These are phyloP conservation scores for Acrocera orbiculus DNA, from an alignment of 2,888 invertebrate species.

Conservation along the genomic window DNA sequence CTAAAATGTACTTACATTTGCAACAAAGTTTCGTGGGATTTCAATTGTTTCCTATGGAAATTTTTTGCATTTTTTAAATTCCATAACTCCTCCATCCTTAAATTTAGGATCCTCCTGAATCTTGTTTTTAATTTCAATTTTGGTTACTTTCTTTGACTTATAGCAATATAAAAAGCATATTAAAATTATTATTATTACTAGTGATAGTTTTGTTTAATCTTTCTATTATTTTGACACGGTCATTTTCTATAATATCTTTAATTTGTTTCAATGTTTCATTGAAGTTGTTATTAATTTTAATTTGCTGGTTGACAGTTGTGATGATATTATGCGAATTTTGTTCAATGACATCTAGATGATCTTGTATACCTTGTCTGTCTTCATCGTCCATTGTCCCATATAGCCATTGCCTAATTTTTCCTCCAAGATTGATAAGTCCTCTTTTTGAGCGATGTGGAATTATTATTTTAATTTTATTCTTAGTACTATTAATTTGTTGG, in stretches of 20 bases:
- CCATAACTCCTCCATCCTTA: too few relatives aligned
- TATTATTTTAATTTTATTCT: background rate
- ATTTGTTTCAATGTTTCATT: conserved; percentile 1
- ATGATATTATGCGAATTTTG: conserved; percentile 1
- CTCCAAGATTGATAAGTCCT: background rate
- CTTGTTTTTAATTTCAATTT: too few relatives aligned
- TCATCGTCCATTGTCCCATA: background rate
- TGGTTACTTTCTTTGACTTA: too few relatives aligned
- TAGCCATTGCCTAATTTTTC: background rate
- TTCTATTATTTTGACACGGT: background rate
- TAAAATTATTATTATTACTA: too few relatives aligned
- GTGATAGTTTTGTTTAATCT: background rate
- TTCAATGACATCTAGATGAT: conserved; percentile 2
- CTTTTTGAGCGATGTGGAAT: background rate
- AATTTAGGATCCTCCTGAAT: too few relatives aligned
- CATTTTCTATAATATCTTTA: conserved; percentile 1
- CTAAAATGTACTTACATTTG: too few relatives aligned
- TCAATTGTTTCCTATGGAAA: too few relatives aligned
- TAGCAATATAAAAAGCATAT: too few relatives aligned
- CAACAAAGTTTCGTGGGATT: too few relatives aligned
- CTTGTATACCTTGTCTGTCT: conserved; percentile 2
- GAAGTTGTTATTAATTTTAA: conserved; percentile 4
- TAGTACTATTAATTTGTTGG: background rate
- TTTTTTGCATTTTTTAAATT: too few relatives aligned
- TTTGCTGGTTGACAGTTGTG: conserved; percentile 1